Evolutionary conservation across 2,888 invertebrate species (phyloP), one percentile per base, ranked within the genome.

Genomic region (Lypha dubia): DNA sequence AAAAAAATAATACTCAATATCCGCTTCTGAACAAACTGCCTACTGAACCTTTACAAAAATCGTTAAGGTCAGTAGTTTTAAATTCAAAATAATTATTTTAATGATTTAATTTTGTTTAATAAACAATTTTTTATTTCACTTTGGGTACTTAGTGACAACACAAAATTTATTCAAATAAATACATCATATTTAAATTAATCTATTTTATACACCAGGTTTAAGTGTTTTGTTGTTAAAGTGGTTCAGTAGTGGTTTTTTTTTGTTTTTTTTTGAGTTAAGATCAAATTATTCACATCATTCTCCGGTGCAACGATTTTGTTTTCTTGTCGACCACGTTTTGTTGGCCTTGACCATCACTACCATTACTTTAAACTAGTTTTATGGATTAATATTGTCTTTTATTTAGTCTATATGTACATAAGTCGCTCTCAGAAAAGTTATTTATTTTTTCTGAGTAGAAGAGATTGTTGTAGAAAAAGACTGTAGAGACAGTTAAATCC

Each of bases 331-430:
- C n/a, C n/a, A n/a, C n/a, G 0, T 49, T 15, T 35, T 38, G 35
- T 9, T 76, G 76, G 56, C 84, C 84, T 84, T 84, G 84, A 77
- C 80, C 80, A 76, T 84, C 73, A 81, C 67, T 62, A 70, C 76
- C 46, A 73, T 76, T 84, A 73, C 44, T 70, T 74, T 51, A 67
- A 67, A 75, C 53, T 8, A 76, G 53, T 63, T 79, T 62, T 46
- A 38, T 56, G 13, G 4, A 46, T 46, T 67, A 49, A n/a, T 35
- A 17, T 38, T 62, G 11, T 38, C 28, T 58, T 44, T 44, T 35
- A 32, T 32, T 24, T n/a, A 17, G 1, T 60, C 5, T 5, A 28
- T 28, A 13, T 17, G 1, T 1, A 49, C n/a, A 4, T 28, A 28
- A 28, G 28, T 32, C 22, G 15, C 24, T 62, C 8, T n/a, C 15